These are phyloP conservation scores for Nothocercus nigrocapillus DNA, from an alignment of 2,113 vertebrate genomes.

Conservation along the genomic window DNA sequence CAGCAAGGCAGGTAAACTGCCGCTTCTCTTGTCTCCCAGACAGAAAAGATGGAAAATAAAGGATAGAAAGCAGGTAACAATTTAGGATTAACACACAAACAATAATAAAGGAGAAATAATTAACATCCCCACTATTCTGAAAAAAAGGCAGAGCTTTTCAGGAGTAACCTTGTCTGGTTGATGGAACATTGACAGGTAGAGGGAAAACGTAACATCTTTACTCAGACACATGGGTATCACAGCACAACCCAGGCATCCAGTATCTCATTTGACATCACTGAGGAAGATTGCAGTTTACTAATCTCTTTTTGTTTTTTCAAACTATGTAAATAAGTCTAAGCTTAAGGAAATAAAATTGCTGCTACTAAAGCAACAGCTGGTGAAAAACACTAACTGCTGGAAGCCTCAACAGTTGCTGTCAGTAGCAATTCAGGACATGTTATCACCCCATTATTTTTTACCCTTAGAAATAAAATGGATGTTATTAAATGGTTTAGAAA, in stretches of 20 bases:
- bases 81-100: accelerated
- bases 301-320: not conserved
- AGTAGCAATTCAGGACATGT: constrained; percentile 28
- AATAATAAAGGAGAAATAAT: not conserved
- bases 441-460: constrained; percentile 21
- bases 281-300: not conserved
- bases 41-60: not conserved
- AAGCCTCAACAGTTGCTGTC: constrained; percentile 6
- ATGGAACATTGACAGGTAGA: not conserved
- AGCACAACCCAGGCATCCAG: not conserved
- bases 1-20: accelerated
- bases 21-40: not conserved
- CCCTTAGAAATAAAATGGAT: not conserved
- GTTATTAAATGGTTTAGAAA: constrained; percentile 38
- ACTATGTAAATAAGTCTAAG: not conserved
- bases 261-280: not conserved
- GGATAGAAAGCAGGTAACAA: not conserved
- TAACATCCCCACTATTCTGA: not conserved
- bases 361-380: constrained; percentile 26
- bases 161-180: accelerated
- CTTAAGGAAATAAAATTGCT: constrained; percentile 1
- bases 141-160: not conserved
- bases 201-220: not conserved
- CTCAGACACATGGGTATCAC: not conserved
- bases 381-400: constrained; percentile 15